Conservation (phyloP, 2,113 vertebrate species). For the Perca flavescens region DNA sequence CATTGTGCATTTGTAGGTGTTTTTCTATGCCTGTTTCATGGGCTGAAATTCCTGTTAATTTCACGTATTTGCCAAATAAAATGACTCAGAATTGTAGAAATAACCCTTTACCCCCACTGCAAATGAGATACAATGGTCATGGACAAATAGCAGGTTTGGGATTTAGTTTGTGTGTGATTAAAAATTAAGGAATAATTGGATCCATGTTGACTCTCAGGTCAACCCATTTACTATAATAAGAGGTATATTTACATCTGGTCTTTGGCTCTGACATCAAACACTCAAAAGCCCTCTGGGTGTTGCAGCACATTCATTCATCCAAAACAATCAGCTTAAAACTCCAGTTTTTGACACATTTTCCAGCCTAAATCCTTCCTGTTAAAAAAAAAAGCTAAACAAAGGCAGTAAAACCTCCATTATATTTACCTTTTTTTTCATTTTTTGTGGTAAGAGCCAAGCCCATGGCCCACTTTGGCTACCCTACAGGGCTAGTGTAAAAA, state of each 20-base stretch:
- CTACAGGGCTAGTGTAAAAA: slow-evolving; percentile 49
- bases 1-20: slow-evolving; percentile 9
- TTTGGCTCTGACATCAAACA: slow-evolving; percentile 50
- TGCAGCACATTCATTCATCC: slow-evolving; percentile 13
- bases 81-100: slow-evolving; percentile 25
- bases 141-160: slow-evolving; percentile 27
- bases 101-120: slow-evolving; percentile 25
- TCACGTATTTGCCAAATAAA: slow-evolving; percentile 1
- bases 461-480: slow-evolving; percentile 72
- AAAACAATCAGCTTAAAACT: slow-evolving; percentile 38
- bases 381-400: slow-evolving; percentile 45
- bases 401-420: slow-evolving; percentile 50
- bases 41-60: slow-evolving; percentile 9
- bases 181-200: slow-evolving; percentile 64
- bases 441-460: background rate
- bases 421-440: background rate
- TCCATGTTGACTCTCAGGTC: slow-evolving; percentile 60
- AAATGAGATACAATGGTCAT: slow-evolving; percentile 46
- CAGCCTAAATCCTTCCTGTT: slow-evolving; percentile 11
- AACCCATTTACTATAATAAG: slow-evolving; percentile 58
- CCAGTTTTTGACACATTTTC: slow-evolving; percentile 23
- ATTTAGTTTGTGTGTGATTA: slow-evolving; percentile 68
- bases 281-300: slow-evolving; percentile 14
- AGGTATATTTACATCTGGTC: slow-evolving; percentile 50
- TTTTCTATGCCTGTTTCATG: background rate